Percentiles rank a stretch among this genome's conserved stretches.
Evolutionary conservation across 2,797 vertebrate species (phyloP).

Genomic region (Lates japonicus): DNA sequence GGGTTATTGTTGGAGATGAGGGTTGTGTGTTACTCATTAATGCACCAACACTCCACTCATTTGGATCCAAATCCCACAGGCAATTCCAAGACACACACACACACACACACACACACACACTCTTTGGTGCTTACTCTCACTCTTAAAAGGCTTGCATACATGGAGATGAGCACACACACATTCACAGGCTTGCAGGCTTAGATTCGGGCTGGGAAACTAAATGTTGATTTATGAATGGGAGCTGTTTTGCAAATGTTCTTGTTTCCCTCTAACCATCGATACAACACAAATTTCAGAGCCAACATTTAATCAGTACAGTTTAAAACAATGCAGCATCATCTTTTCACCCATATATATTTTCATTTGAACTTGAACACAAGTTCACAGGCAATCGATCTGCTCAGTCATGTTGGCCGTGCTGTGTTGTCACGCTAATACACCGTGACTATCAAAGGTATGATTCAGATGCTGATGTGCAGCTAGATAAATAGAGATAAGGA

Average conservation of each 20-base stretch:
- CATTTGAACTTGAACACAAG: conserved; percentile 49
- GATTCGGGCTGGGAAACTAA: conserved; percentile 18
- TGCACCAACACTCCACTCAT: conserved; percentile 82
- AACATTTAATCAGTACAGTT: background rate
- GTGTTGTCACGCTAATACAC: conserved; percentile 39
- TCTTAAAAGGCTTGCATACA: conserved; percentile 44
- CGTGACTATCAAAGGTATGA: conserved; percentile 46
- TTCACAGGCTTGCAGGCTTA: conserved; percentile 30
- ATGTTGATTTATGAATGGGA: conserved; percentile 21
- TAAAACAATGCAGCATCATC: background rate
- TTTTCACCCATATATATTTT: background rate
- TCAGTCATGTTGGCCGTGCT: conserved; percentile 38
- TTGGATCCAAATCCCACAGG: conserved; percentile 76
- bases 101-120: conserved; percentile 20
- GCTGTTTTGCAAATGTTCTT: conserved; percentile 3
- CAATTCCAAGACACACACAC: conserved; percentile 43
- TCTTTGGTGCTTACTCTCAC: conserved; percentile 18
- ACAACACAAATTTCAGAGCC: background rate
- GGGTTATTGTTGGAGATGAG: conserved; percentile 73
- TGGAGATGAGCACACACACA: conserved; percentile 27
- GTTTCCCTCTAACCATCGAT: background rate
- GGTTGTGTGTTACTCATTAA: conserved; percentile 82
- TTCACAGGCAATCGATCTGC: conserved; percentile 56
- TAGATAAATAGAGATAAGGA: conserved; percentile 79
- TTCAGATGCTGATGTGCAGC: conserved; percentile 64